Evolutionary conservation across 2,888 invertebrate genomes (phyloP).

Genomic region (Troides oblongomaculatus): DNA sequence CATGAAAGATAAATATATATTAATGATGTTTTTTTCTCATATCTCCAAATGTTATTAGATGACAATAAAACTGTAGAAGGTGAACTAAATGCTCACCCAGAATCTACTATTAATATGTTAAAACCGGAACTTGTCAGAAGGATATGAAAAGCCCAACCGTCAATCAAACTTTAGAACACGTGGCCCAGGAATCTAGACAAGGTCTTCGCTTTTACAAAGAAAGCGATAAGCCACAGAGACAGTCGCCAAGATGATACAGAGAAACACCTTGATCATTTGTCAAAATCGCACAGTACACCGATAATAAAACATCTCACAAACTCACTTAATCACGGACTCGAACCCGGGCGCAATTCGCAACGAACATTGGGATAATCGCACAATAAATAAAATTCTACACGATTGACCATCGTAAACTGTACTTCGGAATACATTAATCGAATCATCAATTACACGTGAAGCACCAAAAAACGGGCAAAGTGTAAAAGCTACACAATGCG

Average conservation of each 20-base stretch:
- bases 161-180: no score
- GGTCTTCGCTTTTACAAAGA: no score
- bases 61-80: no score
- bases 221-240: no score
- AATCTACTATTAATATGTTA: no score
- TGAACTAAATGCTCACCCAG: no score
- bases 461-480: slow-evolving; percentile 32
- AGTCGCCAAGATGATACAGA: slow-evolving; percentile 11
- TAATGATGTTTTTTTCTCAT: no score
- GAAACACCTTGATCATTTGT: slow-evolving; percentile 17
- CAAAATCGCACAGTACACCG: slow-evolving; percentile 16
- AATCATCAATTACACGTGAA: slow-evolving; percentile 30
- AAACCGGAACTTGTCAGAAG: no score
- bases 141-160: no score
- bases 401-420: slow-evolving; percentile 19
- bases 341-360: slow-evolving; percentile 2
- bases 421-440: slow-evolving; percentile 29
- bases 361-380: slow-evolving; percentile 25
- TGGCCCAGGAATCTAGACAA: no score
- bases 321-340: slow-evolving; percentile 23
- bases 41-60: no score
- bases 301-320: slow-evolving; percentile 24
- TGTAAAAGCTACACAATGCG: slow-evolving; percentile 28
- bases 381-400: slow-evolving; percentile 28
- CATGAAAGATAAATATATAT: no score